Conservation (phyloP, 2,797 vertebrate species). For the Arvicola amphibius region DNA sequence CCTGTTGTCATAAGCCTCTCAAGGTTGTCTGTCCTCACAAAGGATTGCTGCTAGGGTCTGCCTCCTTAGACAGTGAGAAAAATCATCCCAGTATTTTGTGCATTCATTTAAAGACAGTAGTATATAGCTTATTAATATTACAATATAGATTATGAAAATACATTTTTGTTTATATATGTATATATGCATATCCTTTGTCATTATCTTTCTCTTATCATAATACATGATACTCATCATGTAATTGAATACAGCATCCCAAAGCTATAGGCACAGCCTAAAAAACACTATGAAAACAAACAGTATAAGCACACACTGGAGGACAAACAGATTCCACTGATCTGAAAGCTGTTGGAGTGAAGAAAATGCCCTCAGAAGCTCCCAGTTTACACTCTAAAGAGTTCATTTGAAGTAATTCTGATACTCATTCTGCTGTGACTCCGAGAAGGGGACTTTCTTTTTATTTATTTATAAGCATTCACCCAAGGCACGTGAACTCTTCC, state of each 20-base stretch:
- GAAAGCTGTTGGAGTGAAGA: background rate
- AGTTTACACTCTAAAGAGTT: background rate
- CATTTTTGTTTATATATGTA: background rate
- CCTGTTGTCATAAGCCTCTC: background rate
- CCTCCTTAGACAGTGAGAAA: background rate
- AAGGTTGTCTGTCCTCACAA: background rate
- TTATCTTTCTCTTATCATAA: background rate
- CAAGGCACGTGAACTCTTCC: background rate
- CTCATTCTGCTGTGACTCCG: background rate
- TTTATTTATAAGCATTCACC: no score
- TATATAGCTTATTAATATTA: background rate
- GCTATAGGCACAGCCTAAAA: background rate
- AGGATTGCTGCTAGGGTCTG: background rate
- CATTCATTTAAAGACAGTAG: slow-evolving; percentile 9
- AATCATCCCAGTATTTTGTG: background rate
- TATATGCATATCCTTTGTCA: background rate
- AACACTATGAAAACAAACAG: background rate
- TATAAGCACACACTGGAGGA: background rate
- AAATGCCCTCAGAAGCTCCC: background rate
- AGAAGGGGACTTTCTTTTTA: background rate
- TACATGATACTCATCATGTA: background rate
- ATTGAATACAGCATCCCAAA: background rate
- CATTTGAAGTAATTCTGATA: background rate
- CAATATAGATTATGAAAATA: background rate
- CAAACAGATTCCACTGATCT: background rate